phyloP scores from a whole-genome alignment of 1,140 invertebrate genomes.

The Tetraneura akinire region DNA sequence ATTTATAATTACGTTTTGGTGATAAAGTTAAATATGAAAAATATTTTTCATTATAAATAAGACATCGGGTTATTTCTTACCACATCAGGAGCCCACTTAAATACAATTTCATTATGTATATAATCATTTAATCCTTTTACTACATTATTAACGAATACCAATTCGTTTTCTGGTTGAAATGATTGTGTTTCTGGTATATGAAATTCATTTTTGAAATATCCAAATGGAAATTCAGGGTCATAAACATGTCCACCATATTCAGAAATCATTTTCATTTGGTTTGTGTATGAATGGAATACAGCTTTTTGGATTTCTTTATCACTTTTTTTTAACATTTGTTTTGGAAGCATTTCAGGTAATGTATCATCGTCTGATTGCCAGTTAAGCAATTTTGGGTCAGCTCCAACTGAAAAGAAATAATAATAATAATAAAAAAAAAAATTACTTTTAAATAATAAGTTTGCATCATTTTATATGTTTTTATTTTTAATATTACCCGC shows the following conservation, averaged over 20 bases:
- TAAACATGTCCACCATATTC: slow-evolving; percentile 15
- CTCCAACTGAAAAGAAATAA: too few relatives aligned
- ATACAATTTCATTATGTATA: background rate
- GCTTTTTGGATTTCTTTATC: slow-evolving; percentile 6
- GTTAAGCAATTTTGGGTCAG: background rate
- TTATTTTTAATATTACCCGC: too few relatives aligned
- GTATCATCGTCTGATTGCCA: background rate
- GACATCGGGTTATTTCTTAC: too few relatives aligned
- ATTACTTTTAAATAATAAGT: too few relatives aligned
- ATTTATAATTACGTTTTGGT: too few relatives aligned
- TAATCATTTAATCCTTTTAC: background rate
- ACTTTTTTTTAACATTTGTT: background rate
- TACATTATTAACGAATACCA: background rate
- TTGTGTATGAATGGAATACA: background rate
- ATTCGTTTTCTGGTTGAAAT: background rate
- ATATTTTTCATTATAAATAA: too few relatives aligned
- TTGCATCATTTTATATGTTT: too few relatives aligned
- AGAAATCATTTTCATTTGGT: background rate
- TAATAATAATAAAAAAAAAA: too few relatives aligned
- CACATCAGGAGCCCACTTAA: slow-evolving; percentile 8
- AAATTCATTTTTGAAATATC: slow-evolving; percentile 1
- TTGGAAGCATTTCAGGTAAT: slow-evolving; percentile 14
- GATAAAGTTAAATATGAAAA: too few relatives aligned
- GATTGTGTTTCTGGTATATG: background rate
- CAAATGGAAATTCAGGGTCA: background rate